Evolutionary conservation across 1,140 invertebrate genomes (phyloP).

Genomic region (Temnothorax curvispinosus): DNA sequence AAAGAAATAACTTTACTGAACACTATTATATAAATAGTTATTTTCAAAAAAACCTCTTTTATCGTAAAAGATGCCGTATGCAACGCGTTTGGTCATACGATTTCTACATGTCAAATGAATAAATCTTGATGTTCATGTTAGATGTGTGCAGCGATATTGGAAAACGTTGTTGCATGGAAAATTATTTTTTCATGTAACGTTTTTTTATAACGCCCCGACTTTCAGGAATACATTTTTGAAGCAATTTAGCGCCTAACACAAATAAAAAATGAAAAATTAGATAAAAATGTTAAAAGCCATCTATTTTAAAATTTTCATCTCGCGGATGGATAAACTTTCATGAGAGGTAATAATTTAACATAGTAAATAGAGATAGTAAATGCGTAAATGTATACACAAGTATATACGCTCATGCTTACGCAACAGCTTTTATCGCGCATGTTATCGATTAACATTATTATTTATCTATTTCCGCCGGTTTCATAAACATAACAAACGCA

Average conservation of each 20-base stretch:
- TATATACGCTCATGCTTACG: conserved; percentile 11
- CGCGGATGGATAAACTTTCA: conserved; percentile 11
- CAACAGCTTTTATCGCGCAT: conserved; percentile 30
- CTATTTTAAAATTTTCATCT: conserved; percentile 37
- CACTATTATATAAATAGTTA: not conserved
- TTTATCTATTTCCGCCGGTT: conserved; percentile 42
- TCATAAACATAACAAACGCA: conserved; percentile 31
- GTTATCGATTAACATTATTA: conserved; percentile 34
- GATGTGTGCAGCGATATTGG: not conserved
- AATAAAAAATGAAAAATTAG: conserved; percentile 7
- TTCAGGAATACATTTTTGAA: conserved; percentile 1
- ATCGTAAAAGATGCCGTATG: too few species aligned
- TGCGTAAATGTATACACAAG: conserved; percentile 18
- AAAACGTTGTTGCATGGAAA: not conserved
- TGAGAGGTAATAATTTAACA: conserved; percentile 46
- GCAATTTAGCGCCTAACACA: not conserved
- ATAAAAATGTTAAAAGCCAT: conserved; percentile 13
- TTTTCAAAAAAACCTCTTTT: not conserved
- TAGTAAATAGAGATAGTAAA: conserved; percentile 28
- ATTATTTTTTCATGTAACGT: not conserved
- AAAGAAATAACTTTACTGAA: too few species aligned
- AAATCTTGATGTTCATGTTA: not conserved
- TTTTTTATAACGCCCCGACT: not conserved
- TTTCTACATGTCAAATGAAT: not conserved
- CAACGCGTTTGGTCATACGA: not conserved